Evolutionary conservation across 2,113 vertebrate species (phyloP).

Genomic region (Ornithorhynchus anatinus): DNA sequence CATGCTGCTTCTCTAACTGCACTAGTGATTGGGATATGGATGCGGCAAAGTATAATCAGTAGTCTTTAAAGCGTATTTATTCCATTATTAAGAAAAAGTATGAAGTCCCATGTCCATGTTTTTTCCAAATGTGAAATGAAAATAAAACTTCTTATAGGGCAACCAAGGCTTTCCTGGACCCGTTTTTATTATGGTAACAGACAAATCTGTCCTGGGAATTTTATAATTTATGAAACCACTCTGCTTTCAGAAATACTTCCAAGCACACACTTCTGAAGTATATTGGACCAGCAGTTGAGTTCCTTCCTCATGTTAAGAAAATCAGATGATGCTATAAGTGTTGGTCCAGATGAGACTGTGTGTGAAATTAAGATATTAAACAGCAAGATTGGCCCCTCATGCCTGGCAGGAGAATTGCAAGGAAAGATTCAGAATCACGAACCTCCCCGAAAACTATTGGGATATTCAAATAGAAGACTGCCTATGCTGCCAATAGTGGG

Average conservation of each 20-base stretch:
- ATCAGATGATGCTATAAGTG: not conserved
- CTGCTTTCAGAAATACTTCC: conserved; percentile 9
- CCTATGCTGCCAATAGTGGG: no score
- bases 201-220: conserved; percentile 13
- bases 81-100: conserved; percentile 39
- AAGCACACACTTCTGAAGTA: not conserved
- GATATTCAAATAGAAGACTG: no score
- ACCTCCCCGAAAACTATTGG: no score
- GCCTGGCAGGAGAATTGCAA: no score
- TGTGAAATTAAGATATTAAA: not conserved
- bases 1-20: no score
- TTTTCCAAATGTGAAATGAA: conserved; percentile 35
- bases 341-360: not conserved
- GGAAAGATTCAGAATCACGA: not conserved
- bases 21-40: no score
- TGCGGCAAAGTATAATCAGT: conserved; percentile 12
- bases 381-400: no score
- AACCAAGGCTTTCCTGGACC: conserved; percentile 34
- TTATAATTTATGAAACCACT: not conserved
- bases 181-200: conserved; percentile 30
- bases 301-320: not conserved
- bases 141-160: conserved; percentile 31
- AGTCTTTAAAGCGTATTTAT: conserved; percentile 37
- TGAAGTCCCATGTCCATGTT: conserved; percentile 10
- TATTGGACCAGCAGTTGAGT: not conserved